Percentiles rank a stretch among this genome's conserved stretches.
Evolutionary conservation across 2,113 vertebrate genomes (phyloP).

Genomic region (Psammodynastes pulverulentus): DNA sequence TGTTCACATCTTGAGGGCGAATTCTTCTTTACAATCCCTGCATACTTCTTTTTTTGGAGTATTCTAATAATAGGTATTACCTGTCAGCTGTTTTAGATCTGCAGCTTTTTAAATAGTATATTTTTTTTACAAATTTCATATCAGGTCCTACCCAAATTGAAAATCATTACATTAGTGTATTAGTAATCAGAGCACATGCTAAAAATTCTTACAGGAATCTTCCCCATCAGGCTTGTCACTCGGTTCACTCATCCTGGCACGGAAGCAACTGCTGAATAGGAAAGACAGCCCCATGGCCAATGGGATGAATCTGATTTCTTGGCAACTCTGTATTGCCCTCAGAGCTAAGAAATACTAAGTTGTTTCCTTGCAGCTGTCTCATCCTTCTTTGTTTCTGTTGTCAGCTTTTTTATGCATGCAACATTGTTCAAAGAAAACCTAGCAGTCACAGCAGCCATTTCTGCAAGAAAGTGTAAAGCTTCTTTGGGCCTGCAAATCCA

Average conservation of each 20-base stretch:
- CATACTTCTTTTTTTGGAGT: not conserved
- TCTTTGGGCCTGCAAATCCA: not conserved
- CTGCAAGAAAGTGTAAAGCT: not conserved
- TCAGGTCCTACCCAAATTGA: not conserved
- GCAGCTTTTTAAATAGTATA: not conserved
- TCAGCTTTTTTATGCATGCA: not conserved
- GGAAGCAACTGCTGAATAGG: not conserved
- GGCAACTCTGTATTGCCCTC: not conserved
- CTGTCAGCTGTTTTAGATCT: not conserved
- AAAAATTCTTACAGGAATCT: not conserved
- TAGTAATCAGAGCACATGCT: not conserved
- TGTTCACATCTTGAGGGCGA: not conserved
- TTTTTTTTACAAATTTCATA: not conserved
- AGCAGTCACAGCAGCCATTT: not conserved
- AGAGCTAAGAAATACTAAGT: not conserved
- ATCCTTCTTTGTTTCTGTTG: not conserved
- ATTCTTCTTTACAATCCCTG: not conserved
- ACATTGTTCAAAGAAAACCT: not conserved
- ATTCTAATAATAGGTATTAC: not conserved
- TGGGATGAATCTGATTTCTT: not conserved
- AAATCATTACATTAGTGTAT: not conserved
- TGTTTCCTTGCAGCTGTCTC: not conserved
- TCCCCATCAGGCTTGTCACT: not conserved
- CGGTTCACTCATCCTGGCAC: not conserved
- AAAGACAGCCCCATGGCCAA: not conserved